Percentiles rank a stretch among this genome's conserved stretches.
These are phyloP conservation scores for Anser brachyrhynchus DNA, from an alignment of 2,113 vertebrate species.

Conservation along the genomic window DNA sequence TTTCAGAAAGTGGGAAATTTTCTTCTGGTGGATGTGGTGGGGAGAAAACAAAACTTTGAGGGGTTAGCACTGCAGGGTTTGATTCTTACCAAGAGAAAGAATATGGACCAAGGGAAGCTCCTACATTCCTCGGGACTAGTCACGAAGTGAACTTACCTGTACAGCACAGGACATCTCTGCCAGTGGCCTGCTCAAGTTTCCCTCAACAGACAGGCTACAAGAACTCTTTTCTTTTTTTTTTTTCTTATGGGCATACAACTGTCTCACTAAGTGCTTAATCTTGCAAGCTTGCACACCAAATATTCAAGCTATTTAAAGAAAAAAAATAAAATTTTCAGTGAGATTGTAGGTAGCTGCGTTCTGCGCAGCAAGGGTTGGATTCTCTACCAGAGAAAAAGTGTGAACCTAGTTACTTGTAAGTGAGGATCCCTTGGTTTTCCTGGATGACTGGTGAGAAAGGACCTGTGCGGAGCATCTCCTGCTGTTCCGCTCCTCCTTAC, in stretches of 20 bases:
- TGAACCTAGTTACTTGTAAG: neutral
- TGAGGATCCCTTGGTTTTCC: accelerated
- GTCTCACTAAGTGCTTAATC: neutral
- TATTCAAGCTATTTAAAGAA: neutral
- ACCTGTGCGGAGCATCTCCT: accelerated
- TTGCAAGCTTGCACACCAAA: neutral
- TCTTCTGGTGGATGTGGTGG: neutral
- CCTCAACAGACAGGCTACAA: neutral
- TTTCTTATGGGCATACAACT: neutral
- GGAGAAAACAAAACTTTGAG: neutral
- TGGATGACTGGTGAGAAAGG: accelerated
- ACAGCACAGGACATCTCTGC: neutral
- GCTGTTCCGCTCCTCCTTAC: neutral
- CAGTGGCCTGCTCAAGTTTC: neutral
- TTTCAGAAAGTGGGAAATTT: neutral
- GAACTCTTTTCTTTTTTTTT: neutral
- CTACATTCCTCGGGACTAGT: accelerated
- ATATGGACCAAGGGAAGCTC: neutral
- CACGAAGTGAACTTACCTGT: neutral
- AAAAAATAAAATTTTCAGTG: neutral
- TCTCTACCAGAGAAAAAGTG: neutral
- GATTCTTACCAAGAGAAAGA: neutral
- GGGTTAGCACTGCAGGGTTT: neutral
- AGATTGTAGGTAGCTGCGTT: accelerated
- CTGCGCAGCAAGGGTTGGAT: accelerated